These are phyloP conservation scores for Macrochelys suwanniensis DNA, from an alignment of 2,797 vertebrate species.

Conservation along the genomic window DNA sequence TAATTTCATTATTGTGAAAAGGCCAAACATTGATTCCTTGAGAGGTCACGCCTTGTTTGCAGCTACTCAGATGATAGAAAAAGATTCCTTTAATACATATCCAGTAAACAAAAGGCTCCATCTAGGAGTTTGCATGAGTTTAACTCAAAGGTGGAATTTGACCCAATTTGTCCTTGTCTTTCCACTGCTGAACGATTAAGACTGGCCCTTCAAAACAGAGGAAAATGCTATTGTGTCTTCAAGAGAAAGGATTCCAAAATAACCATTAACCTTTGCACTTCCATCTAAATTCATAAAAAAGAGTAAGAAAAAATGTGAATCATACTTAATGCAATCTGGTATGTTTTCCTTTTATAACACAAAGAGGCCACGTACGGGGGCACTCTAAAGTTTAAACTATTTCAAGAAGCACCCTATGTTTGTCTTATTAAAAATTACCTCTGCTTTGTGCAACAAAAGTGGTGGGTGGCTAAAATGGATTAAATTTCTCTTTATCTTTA, in stretches of 20 bases:
- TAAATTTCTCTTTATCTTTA: background rate
- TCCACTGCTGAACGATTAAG: background rate
- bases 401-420: fast-evolving
- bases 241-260: slow-evolving; percentile 27
- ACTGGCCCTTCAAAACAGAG: background rate
- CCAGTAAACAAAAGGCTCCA: slow-evolving; percentile 6
- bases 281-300: background rate
- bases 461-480: background rate
- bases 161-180: slow-evolving; percentile 15
- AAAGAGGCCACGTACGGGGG: background rate
- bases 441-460: background rate
- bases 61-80: background rate
- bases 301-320: background rate
- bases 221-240: background rate
- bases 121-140: background rate
- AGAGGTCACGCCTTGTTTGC: slow-evolving; percentile 1
- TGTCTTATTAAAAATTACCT: background rate
- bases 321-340: background rate
- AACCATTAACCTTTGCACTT: slow-evolving; percentile 24
- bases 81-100: background rate
- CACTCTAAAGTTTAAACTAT: background rate
- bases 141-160: slow-evolving; percentile 9
- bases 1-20: slow-evolving; percentile 48
- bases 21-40: background rate
- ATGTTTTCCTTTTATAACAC: slow-evolving; percentile 14